These are phyloP conservation scores for Trilocha varians DNA, from an alignment of 2,888 invertebrate genomes.

Conservation along the genomic window DNA sequence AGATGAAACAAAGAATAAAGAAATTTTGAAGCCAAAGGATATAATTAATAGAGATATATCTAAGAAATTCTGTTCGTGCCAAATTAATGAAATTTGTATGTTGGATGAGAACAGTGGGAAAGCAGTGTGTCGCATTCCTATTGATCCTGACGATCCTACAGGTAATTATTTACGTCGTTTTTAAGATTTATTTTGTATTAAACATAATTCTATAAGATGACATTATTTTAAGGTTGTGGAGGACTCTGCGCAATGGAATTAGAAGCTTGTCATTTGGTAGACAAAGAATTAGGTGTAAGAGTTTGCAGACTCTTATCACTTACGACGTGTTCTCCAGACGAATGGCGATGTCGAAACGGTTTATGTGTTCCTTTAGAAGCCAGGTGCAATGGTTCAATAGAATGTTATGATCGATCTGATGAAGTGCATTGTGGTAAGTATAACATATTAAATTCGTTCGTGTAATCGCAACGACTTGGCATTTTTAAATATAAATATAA, in stretches of 20 bases:
- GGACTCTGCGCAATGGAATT: conserved; percentile 76
- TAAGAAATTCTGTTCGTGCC: conserved; percentile 66
- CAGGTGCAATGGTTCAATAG: conserved; percentile 80
- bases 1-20: conserved; percentile 29
- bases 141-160: conserved; percentile 73
- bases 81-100: conserved; percentile 75
- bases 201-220: not conserved
- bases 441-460: conserved; percentile 4
- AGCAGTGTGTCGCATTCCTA: conserved; percentile 67
- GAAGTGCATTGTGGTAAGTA: conserved; percentile 80
- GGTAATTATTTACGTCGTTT: conserved; percentile 33
- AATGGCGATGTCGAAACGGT: conserved; percentile 82
- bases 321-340: conserved; percentile 74
- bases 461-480: too few relatives aligned
- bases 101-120: conserved; percentile 74
- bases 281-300: conserved; percentile 63
- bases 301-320: conserved; percentile 72
- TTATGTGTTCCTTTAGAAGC: conserved; percentile 77
- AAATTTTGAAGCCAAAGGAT: conserved; percentile 40
- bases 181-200: not conserved
- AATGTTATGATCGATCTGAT: conserved; percentile 83
- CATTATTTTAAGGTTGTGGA: conserved; percentile 67
- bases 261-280: conserved; percentile 76
- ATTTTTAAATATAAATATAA: too few relatives aligned
- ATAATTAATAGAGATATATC: conserved; percentile 52